Evolutionary conservation across 1,140 invertebrate genomes (phyloP).

Genomic region (Metaphire vulgaris): DNA sequence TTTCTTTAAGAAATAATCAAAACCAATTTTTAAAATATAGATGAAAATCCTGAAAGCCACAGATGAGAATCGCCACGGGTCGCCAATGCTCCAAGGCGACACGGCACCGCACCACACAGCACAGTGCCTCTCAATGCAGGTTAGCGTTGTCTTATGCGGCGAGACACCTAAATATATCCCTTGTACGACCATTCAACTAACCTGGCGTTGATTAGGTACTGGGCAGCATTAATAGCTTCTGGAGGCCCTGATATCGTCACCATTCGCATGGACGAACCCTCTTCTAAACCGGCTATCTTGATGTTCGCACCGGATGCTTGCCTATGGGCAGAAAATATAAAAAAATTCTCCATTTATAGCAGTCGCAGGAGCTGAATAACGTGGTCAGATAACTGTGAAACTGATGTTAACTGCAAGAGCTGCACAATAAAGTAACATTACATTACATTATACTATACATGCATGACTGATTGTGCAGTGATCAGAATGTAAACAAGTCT

Average conservation of each 20-base stretch:
- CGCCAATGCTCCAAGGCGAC: too few relatives aligned
- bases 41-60: neutral
- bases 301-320: constrained; percentile 97
- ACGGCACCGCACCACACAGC: too few relatives aligned
- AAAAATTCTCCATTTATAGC: neutral
- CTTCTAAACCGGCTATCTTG: constrained; percentile 94
- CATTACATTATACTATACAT: too few relatives aligned
- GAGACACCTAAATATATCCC: neutral
- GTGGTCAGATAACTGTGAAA: neutral
- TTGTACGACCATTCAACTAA: constrained; percentile 36
- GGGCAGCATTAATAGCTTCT: constrained; percentile 89
- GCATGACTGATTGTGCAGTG: neutral
- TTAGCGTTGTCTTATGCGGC: too few relatives aligned
- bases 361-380: neutral
- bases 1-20: too few relatives aligned
- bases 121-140: too few relatives aligned
- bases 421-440: neutral
- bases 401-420: neutral
- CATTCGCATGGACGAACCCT: constrained; percentile 86
- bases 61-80: neutral
- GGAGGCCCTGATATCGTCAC: constrained; percentile 95
- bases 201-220: constrained; percentile 95
- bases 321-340: constrained; percentile 51
- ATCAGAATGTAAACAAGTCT: too few relatives aligned
- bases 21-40: too few relatives aligned